phyloP scores from a whole-genome alignment of 2,797 vertebrate species.

The Chaunax sp. region DNA sequence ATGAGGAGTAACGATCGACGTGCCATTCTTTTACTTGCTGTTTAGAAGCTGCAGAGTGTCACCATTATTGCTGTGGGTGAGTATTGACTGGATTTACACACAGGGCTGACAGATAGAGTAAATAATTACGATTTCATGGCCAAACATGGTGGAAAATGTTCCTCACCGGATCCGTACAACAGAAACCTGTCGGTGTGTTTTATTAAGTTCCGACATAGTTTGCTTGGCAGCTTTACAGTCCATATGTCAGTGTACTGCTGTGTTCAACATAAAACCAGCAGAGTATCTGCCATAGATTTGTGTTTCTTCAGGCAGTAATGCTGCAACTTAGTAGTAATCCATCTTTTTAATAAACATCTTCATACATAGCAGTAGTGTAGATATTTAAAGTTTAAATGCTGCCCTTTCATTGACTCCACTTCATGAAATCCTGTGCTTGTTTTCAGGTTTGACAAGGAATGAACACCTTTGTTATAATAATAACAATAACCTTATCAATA shows the following conservation, averaged over 20 bases:
- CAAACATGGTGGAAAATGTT: conserved; percentile 6
- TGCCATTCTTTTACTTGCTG: not conserved
- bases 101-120: conserved; percentile 8
- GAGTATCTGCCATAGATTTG: not conserved
- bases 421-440: no score
- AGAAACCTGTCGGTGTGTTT: not conserved
- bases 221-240: conserved; percentile 13
- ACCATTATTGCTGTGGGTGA: conserved; percentile 1
- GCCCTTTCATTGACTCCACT: not conserved
- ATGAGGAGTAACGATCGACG: not conserved
- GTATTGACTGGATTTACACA: conserved; percentile 3
- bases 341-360: not conserved
- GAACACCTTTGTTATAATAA: not conserved
- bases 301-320: not conserved
- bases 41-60: conserved; percentile 10
- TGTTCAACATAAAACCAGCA: not conserved
- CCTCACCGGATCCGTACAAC: not conserved
- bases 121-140: not conserved
- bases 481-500: not conserved
- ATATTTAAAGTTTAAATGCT: not conserved
- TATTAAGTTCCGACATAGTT: not conserved
- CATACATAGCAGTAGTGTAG: not conserved
- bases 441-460: no score
- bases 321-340: not conserved
- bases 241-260: not conserved